phyloP scores from a whole-genome alignment of 2,888 invertebrate genomes.

The Erebia epiphron region DNA sequence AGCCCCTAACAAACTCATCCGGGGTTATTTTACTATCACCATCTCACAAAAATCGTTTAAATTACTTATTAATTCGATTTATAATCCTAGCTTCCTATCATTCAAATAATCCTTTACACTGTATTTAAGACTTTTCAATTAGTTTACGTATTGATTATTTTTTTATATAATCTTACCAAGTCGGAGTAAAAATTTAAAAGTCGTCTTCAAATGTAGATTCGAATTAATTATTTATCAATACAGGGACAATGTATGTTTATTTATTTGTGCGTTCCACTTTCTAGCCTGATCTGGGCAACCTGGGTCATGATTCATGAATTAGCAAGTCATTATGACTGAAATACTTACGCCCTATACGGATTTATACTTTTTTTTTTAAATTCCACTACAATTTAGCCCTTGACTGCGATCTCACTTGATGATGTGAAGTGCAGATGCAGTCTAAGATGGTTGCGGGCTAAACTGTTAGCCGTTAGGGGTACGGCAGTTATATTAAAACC shows the following conservation, averaged over 20 bases:
- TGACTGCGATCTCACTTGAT: neutral
- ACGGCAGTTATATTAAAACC: too few species aligned
- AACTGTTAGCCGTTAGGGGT: too few species aligned
- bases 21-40: too few species aligned
- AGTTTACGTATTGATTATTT: too few species aligned
- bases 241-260: constrained; percentile 7
- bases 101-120: too few species aligned
- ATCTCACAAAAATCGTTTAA: too few species aligned
- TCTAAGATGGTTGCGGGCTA: neutral
- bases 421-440: neutral
- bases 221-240: constrained; percentile 5
- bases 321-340: neutral
- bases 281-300: neutral
- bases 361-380: neutral
- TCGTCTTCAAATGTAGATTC: neutral
- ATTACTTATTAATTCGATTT: too few species aligned
- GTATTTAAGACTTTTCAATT: too few species aligned
- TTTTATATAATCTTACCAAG: too few species aligned
- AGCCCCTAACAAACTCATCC: too few species aligned
- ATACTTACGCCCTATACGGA: neutral
- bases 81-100: too few species aligned
- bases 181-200: neutral
- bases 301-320: neutral
- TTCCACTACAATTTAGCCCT: neutral
- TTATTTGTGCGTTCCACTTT: constrained; percentile 12